A percentile compares a stretch with the other conserved stretches of the same genome.
These are phyloP conservation scores for Hypselothyrea guttata DNA, from an alignment of 2,888 invertebrate genomes.

Conservation along the genomic window DNA sequence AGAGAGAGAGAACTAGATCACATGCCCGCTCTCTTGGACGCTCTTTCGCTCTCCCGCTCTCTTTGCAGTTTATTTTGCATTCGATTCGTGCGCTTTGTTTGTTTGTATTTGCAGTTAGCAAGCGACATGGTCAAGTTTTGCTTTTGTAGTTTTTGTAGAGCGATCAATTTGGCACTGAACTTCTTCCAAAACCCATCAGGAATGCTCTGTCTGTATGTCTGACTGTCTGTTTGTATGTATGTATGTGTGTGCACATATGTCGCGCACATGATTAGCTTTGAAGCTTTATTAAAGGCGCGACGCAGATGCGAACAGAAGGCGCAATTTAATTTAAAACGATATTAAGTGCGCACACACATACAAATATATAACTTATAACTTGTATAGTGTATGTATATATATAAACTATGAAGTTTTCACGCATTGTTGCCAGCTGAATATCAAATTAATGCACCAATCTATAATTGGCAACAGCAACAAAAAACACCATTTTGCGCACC, in stretches of 20 bases:
- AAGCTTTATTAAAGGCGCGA: constrained; percentile 41
- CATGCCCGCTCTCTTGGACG: background rate
- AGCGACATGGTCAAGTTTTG: constrained; percentile 39
- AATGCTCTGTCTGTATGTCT: constrained; percentile 14
- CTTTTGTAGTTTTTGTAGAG: too few species aligned
- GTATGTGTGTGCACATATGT: background rate
- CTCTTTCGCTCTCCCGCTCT: background rate
- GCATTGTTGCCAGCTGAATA: too few species aligned
- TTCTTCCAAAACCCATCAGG: constrained; percentile 23
- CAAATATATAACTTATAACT: too few species aligned
- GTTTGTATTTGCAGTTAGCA: constrained; percentile 59
- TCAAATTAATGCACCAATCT: too few species aligned
- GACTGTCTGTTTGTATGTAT: constrained; percentile 1
- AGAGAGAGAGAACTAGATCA: background rate
- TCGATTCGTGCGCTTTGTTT: constrained; percentile 24
- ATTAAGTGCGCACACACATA: constrained; percentile 4
- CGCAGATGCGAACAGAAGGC: constrained; percentile 26
- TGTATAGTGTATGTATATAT: background rate
- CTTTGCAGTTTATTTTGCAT: constrained; percentile 33
- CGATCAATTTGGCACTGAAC: constrained; percentile 31
- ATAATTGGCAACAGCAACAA: too few species aligned
- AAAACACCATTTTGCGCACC: too few species aligned
- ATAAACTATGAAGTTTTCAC: background rate
- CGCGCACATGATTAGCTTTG: constrained; percentile 18
- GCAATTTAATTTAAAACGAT: constrained; percentile 7